These are phyloP conservation scores for Myiothlypis coronata DNA, from an alignment of 2,797 vertebrate genomes.

Conservation along the genomic window DNA sequence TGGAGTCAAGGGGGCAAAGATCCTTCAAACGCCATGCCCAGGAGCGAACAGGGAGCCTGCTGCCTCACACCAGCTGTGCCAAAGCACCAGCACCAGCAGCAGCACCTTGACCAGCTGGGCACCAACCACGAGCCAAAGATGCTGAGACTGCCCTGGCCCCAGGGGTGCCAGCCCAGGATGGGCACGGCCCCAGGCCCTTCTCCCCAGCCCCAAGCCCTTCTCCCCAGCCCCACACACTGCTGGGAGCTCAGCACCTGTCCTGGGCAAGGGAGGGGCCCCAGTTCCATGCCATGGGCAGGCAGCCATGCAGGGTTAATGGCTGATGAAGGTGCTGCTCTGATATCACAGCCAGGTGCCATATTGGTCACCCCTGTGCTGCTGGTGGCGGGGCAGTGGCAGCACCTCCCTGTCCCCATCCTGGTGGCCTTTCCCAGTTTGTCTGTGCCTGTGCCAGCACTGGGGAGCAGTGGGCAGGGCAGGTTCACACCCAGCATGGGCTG, in stretches of 20 bases:
- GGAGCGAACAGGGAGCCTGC: background rate
- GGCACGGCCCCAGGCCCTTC: fast-evolving
- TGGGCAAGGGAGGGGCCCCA: background rate
- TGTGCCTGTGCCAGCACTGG: fast-evolving
- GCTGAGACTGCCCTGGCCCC: background rate
- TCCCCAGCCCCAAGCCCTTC: background rate
- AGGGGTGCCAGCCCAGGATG: background rate
- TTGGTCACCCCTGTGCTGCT: background rate
- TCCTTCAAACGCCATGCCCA: background rate
- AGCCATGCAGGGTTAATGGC: background rate
- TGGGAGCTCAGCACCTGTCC: fast-evolving
- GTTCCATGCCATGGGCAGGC: fast-evolving
- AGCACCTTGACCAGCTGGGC: fast-evolving
- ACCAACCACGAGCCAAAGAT: background rate
- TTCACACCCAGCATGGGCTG: background rate
- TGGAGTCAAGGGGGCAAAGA: background rate
- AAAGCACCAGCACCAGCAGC: background rate
- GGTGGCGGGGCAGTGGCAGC: fast-evolving
- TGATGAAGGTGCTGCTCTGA: background rate
- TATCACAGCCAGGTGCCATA: fast-evolving
- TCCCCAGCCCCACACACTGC: fast-evolving
- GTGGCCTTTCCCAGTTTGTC: background rate
- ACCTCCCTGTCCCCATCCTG: background rate
- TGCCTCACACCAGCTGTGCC: fast-evolving
- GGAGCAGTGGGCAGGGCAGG: fast-evolving